Base-by-base conservation (phyloP, 2,888 invertebrate species). In the Ornithoptera priamus region DNA sequence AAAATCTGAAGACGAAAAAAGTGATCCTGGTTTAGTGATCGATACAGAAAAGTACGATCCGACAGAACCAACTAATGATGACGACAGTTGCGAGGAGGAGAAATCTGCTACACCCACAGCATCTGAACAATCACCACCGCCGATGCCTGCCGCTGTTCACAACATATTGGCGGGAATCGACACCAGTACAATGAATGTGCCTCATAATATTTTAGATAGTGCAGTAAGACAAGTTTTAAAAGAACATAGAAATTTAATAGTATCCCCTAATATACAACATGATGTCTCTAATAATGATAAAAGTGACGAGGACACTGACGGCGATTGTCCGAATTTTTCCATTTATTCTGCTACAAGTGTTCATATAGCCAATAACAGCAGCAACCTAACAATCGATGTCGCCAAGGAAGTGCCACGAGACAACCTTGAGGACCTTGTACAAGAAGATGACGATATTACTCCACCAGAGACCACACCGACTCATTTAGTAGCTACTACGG, bases 331-430 rank as follows among this genome's bases (percentile, higher is more conserved):
- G 6, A 97, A 97, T 85, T 97, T 97, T 84, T 96, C 96, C 17
- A 96, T 97, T 75, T 97, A 97, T 86, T 97, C 97, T 0, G 95
- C 96, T 12, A 95, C 96, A 77, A 96, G 96, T 72, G 95, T 96
- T 80, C 95, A 95, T 75, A 94, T 96, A 65, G 96, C 96, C 0
- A 93, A 94, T 75, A 93, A 91, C 72, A 75, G 80, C 36, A 75
- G 73, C 67, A 75, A 71, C 22, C 67, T 76, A n/a, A 71, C 72
- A 18, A 77, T 75, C 42, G 77, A 78, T 22, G 65, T 72, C 18
- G 74, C 77, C 10, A 58, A 71, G 62, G 71, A 70, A 62, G 75
- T 70, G 12, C 71, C 71, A 36, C 72, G 72, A 53, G 75, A 80
- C 66, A 76, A 78, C 72, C 72, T 82, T 30, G 80, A 81, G 42